phyloP scores from a whole-genome alignment of 2,113 vertebrate genomes.

The Cricetomys ansorgei region DNA sequence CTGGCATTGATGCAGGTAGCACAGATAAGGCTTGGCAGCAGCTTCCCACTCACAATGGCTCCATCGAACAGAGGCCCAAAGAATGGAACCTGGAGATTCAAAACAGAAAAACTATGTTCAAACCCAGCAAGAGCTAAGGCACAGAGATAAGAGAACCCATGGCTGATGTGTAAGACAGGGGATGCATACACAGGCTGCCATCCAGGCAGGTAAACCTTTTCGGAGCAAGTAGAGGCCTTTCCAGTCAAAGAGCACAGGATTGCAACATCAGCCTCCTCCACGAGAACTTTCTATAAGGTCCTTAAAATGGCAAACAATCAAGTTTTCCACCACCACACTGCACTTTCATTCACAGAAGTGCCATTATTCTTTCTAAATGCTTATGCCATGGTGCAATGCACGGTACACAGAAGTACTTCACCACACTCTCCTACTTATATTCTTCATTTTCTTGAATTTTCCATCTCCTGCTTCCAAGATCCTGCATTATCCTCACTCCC shows the following conservation, averaged over 20 bases:
- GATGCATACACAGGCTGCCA: neutral
- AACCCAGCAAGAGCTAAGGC: conserved; percentile 12
- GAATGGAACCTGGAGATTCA: conserved; percentile 93
- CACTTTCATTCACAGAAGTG: neutral
- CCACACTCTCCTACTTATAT: neutral
- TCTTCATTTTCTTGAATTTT: neutral
- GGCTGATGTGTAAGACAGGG: neutral
- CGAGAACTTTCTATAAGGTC: neutral
- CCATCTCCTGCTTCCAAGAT: neutral
- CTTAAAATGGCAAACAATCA: neutral
- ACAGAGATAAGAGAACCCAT: neutral
- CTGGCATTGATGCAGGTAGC: conserved; percentile 99
- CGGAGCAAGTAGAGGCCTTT: neutral
- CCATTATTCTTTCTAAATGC: neutral
- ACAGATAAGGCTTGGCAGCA: conserved; percentile 96
- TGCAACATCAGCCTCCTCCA: neutral
- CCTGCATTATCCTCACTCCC: neutral
- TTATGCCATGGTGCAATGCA: neutral
- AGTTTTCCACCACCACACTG: neutral
- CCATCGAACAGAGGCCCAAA: conserved; percentile 98
- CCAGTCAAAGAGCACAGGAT: neutral
- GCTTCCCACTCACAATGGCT: conserved; percentile 93
- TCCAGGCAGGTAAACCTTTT: neutral
- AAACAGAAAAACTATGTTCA: neutral
- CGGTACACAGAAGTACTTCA: neutral